Evolutionary conservation across 2,888 invertebrate species (phyloP), one percentile per base, ranked within the genome.

Genomic region (Rosalia funebris): DNA sequence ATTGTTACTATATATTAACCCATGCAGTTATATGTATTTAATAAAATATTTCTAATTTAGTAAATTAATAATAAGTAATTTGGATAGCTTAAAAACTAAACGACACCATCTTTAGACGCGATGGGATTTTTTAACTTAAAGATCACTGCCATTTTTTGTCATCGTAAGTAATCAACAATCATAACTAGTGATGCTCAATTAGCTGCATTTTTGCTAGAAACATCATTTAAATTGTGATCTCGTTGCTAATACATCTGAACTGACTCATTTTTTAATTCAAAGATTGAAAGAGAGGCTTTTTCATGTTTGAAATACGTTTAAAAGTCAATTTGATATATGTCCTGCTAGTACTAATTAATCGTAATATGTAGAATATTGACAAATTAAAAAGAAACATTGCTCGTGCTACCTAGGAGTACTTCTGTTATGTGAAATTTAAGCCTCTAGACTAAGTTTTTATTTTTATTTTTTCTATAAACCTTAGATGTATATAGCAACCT

Each of bases 141-240:
- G 65, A 71, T 76, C 77, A 77, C 77, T 77, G 77, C 77, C 77
- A 77, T 73, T 74, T 75, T 71, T 63, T 31, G 44, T 67, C 58
- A 69, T 74, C 75, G 72, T 73, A 66, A 69, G 57, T 73, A 73
- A 63, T 67, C 62, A 69, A 70, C 66, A 69, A 72, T 74, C 71
- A 73, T 70, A 68, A 64, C 65, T 65, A 66, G 71, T 73, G 71
- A 72, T 72, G 75, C 74, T 75, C 74, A 75, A 75, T 64, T 64
- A 54, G 39, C 37, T 45, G 20, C 41, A 48, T 55, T 54, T 36
- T 31, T 17, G 48, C 36, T 62, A 53, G 41, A 39, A 16, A 34
- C 41, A 53, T 56, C 46, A 57, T 36, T 39, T 17, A 46, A 10
- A 47, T 55, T 65, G 69, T 75, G 75, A 76, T 74, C 75, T 76